Evolutionary conservation across 2,113 vertebrate genomes (phyloP).

Genomic region (Diadophis punctatus): DNA sequence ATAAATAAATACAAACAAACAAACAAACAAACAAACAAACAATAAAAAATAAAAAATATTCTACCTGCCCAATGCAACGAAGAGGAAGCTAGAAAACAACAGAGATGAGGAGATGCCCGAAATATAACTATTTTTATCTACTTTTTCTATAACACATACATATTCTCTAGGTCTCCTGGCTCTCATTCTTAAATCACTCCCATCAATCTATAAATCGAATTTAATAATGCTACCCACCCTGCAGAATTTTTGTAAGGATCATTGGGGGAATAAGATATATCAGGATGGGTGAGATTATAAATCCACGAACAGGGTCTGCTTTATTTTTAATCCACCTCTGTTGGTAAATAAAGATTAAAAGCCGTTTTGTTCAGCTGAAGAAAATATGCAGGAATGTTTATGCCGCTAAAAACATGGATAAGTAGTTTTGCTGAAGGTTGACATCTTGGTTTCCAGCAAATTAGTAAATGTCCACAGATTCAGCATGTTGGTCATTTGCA

Average conservation of each 20-base stretch:
- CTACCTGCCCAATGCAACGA: neutral
- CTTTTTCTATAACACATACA: neutral
- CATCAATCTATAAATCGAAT: neutral
- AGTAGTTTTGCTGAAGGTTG: neutral
- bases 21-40: neutral
- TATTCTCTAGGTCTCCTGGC: neutral
- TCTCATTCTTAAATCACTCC: neutral
- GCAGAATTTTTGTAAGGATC: neutral
- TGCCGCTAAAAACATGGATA: neutral
- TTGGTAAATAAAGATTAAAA: neutral
- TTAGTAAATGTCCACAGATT: neutral
- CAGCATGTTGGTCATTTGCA: neutral
- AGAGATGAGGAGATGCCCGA: neutral
- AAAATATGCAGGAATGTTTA: neutral
- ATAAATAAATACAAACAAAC: neutral
- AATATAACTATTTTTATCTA: neutral
- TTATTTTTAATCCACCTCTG: neutral
- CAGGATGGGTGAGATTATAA: neutral
- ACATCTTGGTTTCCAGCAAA: neutral
- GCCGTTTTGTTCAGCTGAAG: neutral
- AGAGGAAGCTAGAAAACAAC: neutral
- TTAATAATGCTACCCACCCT: neutral
- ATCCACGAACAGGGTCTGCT: neutral
- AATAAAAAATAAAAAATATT: neutral
- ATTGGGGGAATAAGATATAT: neutral